A percentile compares a stretch with the other conserved stretches of the same genome.
Conservation (phyloP, 2,888 invertebrate genomes). For the Parnassius orleans region DNA sequence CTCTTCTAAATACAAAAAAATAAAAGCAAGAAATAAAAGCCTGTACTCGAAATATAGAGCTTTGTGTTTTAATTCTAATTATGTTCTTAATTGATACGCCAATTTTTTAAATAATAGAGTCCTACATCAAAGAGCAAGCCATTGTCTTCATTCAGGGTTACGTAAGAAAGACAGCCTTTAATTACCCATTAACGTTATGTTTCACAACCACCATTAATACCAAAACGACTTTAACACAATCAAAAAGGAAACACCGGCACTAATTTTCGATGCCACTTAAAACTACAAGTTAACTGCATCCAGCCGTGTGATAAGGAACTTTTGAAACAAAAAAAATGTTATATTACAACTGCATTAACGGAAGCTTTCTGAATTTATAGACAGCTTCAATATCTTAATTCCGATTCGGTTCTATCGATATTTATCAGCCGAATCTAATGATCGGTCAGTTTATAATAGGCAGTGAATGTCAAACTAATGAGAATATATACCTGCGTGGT, state of each 20-base stretch:
- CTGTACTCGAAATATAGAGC: too few species aligned
- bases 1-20: too few species aligned
- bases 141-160: conserved; percentile 46
- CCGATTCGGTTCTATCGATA: conserved; percentile 56
- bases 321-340: conserved; percentile 7
- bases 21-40: too few species aligned
- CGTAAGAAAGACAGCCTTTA: conserved; percentile 51
- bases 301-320: conserved; percentile 46
- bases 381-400: conserved; percentile 65
- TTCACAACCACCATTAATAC: conserved; percentile 62
- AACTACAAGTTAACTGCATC: conserved; percentile 56
- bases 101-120: neutral
- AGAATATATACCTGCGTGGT: conserved; percentile 70
- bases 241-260: conserved; percentile 51
- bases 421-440: conserved; percentile 72
- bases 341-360: conserved; percentile 34
- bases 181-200: conserved; percentile 65
- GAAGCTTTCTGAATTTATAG: conserved; percentile 55
- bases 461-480: conserved; percentile 75
- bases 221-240: conserved; percentile 45
- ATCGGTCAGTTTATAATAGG: conserved; percentile 69
- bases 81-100: conserved; percentile 9
- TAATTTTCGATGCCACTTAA: conserved; percentile 44
- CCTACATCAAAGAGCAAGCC: conserved; percentile 30
- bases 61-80: too few species aligned